Evolutionary conservation across 1,140 invertebrate genomes (phyloP), one percentile per base, ranked within the genome.

Genomic region (Hyles euphorbiae): DNA sequence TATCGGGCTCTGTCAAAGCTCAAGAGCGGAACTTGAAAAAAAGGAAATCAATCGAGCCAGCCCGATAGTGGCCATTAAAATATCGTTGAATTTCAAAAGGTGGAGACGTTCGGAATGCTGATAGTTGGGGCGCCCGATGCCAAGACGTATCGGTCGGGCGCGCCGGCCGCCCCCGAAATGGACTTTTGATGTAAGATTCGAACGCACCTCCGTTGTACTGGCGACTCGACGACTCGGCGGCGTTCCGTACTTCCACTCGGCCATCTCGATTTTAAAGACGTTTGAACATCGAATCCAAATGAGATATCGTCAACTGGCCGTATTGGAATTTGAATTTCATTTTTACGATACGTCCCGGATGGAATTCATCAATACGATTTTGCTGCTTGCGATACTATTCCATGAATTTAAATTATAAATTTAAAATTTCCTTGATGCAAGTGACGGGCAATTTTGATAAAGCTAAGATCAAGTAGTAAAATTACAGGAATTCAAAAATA

Each of bases 61-160:
- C 63, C 71, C 75, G 72, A 83, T 78, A 83, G 76, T 80, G 78
- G 78, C 74, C 72, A 82, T 87, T 83, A 83, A 83, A 87, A 86
- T 83, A 83, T 81, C 71, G 81, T 83, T 76, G 75, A 80, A 76
- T 79, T 80, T 83, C 75, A 80, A 79, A 82, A 77, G 71, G 74
- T 73, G 55, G 59, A 68, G 68, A 68, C 71, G 65, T 67, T 68
- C 64, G 51, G 60, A 73, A 68, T 64, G 61, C 57, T 63, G 68
- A 75, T 71, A 74, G 68, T 65, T 60, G 53, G 57, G 50, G 12
- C 58, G 53, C 45, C 32, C 61, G 65, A 61, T 57, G 61, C 66
- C 62, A 70, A 73, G 74, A 76, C 74, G 77, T 78, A 74, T 72
- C 68, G 66, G 48, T 58, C 44, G 51, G 33, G 36, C 36, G 36